phyloP scores from a whole-genome alignment of 2,797 vertebrate genomes.

The Gymnodraco acuticeps region DNA sequence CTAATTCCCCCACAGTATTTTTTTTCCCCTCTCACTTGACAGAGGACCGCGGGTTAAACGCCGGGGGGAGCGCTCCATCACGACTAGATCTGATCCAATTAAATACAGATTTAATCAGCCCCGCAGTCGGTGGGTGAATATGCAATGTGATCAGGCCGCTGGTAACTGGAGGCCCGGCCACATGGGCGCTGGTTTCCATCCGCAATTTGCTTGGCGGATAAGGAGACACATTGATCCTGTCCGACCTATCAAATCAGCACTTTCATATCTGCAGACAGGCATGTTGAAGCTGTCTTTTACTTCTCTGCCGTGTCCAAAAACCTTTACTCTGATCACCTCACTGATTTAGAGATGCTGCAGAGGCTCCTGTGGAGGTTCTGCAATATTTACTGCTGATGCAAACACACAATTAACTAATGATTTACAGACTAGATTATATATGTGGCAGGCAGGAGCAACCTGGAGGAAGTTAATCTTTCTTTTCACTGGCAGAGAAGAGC shows the following conservation, averaged over 20 bases:
- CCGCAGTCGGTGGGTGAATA: slow-evolving; percentile 74
- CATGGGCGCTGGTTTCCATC: slow-evolving; percentile 41
- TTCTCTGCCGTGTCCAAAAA: slow-evolving; percentile 18
- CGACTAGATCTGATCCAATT: slow-evolving; percentile 87
- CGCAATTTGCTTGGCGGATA: slow-evolving; percentile 39
- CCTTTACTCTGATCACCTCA: slow-evolving; percentile 26
- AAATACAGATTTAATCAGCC: slow-evolving; percentile 89
- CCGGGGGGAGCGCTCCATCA: slow-evolving; percentile 84
- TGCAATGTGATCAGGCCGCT: slow-evolving; percentile 70
- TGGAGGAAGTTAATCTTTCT: slow-evolving; percentile 69
- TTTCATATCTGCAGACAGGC: slow-evolving; percentile 30
- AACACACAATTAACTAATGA: slow-evolving; percentile 78
- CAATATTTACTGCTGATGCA: slow-evolving; percentile 70
- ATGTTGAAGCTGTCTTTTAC: slow-evolving; percentile 19
- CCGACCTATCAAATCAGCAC: slow-evolving; percentile 51
- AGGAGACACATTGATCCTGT: slow-evolving; percentile 44
- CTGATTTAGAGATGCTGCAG: slow-evolving; percentile 61
- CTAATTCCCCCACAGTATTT: slow-evolving; percentile 80
- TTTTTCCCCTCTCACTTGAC: slow-evolving; percentile 79
- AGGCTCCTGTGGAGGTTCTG: slow-evolving; percentile 45
- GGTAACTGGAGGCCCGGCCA: slow-evolving; percentile 56
- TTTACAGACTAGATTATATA: slow-evolving; percentile 70
- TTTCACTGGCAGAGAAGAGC: slow-evolving; percentile 49
- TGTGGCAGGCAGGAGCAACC: slow-evolving; percentile 50
- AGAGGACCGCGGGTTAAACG: slow-evolving; percentile 84